These are phyloP conservation scores for Oryzias curvinotus DNA, from an alignment of 2,113 vertebrate genomes.

Conservation along the genomic window DNA sequence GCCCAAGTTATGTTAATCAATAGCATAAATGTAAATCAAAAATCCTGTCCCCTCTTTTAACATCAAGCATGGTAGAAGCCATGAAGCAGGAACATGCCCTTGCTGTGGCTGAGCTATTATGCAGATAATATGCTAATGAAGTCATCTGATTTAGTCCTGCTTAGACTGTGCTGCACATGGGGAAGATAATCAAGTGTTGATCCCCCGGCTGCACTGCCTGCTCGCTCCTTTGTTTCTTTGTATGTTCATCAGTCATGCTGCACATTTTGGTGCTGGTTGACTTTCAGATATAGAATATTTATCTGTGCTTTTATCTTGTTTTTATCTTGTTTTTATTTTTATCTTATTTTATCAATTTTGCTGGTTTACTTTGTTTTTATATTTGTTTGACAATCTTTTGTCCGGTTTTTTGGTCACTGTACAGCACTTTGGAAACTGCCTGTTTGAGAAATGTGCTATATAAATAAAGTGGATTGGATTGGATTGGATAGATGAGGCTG, in stretches of 20 bases:
- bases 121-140: constrained; percentile 77
- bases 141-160: constrained; percentile 60
- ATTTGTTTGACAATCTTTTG: too few relatives aligned
- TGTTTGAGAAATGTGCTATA: too few relatives aligned
- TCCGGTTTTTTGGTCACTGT: too few relatives aligned
- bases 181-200: constrained; percentile 67
- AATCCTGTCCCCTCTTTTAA: constrained; percentile 3
- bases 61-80: constrained; percentile 40
- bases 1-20: constrained; percentile 19
- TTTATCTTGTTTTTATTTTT: too few relatives aligned
- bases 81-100: constrained; percentile 52
- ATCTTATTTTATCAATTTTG: too few relatives aligned
- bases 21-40: constrained; percentile 30
- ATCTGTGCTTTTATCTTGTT: too few relatives aligned
- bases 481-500: too few relatives aligned
- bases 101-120: constrained; percentile 67
- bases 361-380: too few relatives aligned
- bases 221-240: background rate
- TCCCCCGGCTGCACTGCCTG: constrained; percentile 21
- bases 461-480: too few relatives aligned
- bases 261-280: background rate
- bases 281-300: background rate
- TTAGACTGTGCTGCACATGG: constrained; percentile 43
- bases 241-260: background rate
- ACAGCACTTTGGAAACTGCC: too few relatives aligned